These are phyloP conservation scores for Tetramorium simillimum DNA, from an alignment of 1,140 invertebrate species.

Conservation along the genomic window DNA sequence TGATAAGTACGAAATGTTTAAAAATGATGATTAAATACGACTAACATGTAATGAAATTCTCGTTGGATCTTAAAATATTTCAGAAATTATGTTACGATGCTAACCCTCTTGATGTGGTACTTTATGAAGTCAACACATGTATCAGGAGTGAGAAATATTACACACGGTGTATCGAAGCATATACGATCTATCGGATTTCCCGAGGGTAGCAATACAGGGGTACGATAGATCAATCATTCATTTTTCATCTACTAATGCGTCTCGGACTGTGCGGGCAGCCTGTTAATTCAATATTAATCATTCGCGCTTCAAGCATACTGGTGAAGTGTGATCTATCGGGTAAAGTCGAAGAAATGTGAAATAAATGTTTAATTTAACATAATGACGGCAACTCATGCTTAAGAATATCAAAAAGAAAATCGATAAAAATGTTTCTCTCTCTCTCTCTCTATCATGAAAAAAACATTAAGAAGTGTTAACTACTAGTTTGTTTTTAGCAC, in stretches of 20 bases:
- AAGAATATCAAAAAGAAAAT: background rate
- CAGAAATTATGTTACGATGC: background rate
- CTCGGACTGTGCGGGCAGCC: background rate
- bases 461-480: background rate
- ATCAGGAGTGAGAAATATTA: conserved; percentile 74
- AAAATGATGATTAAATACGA: background rate
- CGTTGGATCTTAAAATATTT: conserved; percentile 3
- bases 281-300: conserved; percentile 45
- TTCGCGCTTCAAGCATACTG: background rate
- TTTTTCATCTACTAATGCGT: conserved; percentile 66
- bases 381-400: background rate
- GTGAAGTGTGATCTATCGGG: background rate
- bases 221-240: conserved; percentile 76
- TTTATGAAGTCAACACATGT: conserved; percentile 57
- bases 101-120: conserved; percentile 46
- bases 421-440: too few relatives aligned
- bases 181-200: conserved; percentile 81
- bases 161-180: conserved; percentile 76
- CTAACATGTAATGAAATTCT: conserved; percentile 12
- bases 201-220: conserved; percentile 79
- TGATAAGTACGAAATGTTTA: background rate
- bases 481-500: background rate
- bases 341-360: background rate
- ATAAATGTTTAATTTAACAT: background rate
- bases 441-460: background rate